Conservation (phyloP, 1,140 invertebrate species). For the Drosophila bocqueti region DNA sequence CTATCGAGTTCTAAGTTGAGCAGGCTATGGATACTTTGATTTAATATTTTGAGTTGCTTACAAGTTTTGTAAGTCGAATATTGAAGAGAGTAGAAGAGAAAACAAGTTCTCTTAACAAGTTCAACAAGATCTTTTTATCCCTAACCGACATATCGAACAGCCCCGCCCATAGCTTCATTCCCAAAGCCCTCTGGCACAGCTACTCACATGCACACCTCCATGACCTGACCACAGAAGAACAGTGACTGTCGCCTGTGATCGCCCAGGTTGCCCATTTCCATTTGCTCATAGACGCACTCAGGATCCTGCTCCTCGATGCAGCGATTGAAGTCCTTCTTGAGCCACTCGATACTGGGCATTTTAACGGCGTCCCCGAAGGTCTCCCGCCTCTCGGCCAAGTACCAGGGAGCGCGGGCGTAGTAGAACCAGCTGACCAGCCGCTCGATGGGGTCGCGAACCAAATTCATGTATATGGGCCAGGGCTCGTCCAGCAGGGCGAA, state of each 20-base stretch:
- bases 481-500: conserved; percentile 90
- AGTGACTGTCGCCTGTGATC: conserved; percentile 93
- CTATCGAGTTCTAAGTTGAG: neutral
- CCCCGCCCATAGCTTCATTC: neutral
- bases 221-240: conserved; percentile 95
- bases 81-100: neutral
- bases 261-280: conserved; percentile 92
- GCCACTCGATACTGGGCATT: conserved; percentile 92
- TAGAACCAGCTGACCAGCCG: conserved; percentile 96
- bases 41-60: neutral
- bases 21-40: neutral
- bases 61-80: neutral
- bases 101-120: neutral
- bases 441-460: conserved; percentile 95
- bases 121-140: too few species aligned
- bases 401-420: conserved; percentile 92
- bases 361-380: conserved; percentile 93
- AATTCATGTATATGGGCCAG: conserved; percentile 94
- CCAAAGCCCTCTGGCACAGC: neutral
- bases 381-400: conserved; percentile 93
- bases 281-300: conserved; percentile 92
- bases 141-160: conserved; percentile 6
- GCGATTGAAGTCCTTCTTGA: conserved; percentile 95
- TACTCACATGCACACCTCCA: conserved; percentile 92
- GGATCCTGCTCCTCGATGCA: conserved; percentile 93